Evolutionary conservation across 2,797 vertebrate species (phyloP).

Genomic region (Hydrolagus colliei): DNA sequence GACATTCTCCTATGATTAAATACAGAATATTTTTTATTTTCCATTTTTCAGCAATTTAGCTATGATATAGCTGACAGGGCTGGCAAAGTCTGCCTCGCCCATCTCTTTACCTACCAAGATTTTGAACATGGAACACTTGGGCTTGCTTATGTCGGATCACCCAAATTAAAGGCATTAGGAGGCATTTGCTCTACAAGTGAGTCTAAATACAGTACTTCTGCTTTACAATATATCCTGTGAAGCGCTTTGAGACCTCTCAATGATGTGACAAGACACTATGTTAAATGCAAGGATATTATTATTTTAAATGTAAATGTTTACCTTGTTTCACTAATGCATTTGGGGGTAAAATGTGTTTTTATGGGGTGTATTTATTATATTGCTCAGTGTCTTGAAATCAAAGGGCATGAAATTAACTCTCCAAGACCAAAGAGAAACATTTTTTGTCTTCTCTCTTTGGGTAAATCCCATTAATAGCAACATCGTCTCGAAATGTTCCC

Average conservation of each 20-base stretch:
- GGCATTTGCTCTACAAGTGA: slow-evolving; percentile 89
- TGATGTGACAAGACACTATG: too few relatives aligned
- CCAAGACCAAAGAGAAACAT: background rate
- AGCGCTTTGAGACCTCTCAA: too few relatives aligned
- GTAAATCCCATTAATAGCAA: background rate
- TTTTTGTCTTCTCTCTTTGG: background rate
- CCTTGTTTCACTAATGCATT: too few relatives aligned
- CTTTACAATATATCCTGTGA: too few relatives aligned
- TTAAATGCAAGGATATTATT: too few relatives aligned
- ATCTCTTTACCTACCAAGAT: slow-evolving; percentile 96
- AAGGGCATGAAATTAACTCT: too few relatives aligned
- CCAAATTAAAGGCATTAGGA: slow-evolving; percentile 77
- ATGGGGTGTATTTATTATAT: too few relatives aligned
- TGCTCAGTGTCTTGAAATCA: too few relatives aligned
- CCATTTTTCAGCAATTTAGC: slow-evolving; percentile 81
- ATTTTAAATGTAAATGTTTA: too few relatives aligned
- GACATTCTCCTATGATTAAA: background rate
- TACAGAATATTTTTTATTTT: slow-evolving; percentile 12
- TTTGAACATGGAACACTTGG: slow-evolving; percentile 94
- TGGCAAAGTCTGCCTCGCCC: slow-evolving; percentile 83
- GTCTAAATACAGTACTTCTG: slow-evolving; percentile 33
- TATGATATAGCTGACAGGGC: slow-evolving; percentile 85
- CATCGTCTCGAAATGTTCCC: slow-evolving; percentile 34
- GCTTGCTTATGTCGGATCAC: slow-evolving; percentile 88
- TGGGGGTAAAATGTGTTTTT: too few relatives aligned